A percentile compares a stretch with the other conserved stretches of the same genome.
These are phyloP conservation scores for Hydropsyche tenuis DNA, from an alignment of 1,140 invertebrate genomes.

Conservation along the genomic window DNA sequence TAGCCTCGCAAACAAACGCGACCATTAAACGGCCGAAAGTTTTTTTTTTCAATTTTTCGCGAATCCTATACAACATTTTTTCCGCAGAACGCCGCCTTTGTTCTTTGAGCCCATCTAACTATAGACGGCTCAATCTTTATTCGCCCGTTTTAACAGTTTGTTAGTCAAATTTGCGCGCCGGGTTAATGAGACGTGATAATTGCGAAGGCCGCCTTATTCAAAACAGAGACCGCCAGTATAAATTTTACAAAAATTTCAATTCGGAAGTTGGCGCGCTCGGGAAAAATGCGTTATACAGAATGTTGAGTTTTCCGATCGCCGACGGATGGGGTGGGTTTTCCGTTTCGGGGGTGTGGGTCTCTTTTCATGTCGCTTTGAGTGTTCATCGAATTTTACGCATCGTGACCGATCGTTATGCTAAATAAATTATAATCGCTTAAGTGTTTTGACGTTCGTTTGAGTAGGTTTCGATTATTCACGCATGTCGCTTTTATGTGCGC, in stretches of 20 bases:
- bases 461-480: too few species aligned
- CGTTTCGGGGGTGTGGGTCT: background rate
- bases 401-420: background rate
- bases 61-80: too few species aligned
- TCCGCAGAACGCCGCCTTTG: too few species aligned
- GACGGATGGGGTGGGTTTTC: background rate
- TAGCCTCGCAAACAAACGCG: too few species aligned
- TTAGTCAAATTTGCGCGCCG: slow-evolving; percentile 22
- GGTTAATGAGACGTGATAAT: slow-evolving; percentile 26
- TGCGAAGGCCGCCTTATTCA: slow-evolving; percentile 19
- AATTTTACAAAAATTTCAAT: slow-evolving; percentile 11
- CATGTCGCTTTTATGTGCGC: too few species aligned
- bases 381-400: slow-evolving; percentile 1
- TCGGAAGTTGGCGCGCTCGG: background rate
- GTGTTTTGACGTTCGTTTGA: too few species aligned
- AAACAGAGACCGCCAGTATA: slow-evolving; percentile 6
- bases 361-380: background rate
- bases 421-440: too few species aligned
- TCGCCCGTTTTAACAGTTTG: slow-evolving; percentile 25
- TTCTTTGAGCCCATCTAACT: too few species aligned
- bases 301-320: background rate
- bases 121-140: slow-evolving; percentile 14
- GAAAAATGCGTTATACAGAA: background rate
- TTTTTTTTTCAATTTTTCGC: too few species aligned
- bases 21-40: too few species aligned